phyloP scores from a whole-genome alignment of 2,113 vertebrate species.

The Oxyruncus cristatus region DNA sequence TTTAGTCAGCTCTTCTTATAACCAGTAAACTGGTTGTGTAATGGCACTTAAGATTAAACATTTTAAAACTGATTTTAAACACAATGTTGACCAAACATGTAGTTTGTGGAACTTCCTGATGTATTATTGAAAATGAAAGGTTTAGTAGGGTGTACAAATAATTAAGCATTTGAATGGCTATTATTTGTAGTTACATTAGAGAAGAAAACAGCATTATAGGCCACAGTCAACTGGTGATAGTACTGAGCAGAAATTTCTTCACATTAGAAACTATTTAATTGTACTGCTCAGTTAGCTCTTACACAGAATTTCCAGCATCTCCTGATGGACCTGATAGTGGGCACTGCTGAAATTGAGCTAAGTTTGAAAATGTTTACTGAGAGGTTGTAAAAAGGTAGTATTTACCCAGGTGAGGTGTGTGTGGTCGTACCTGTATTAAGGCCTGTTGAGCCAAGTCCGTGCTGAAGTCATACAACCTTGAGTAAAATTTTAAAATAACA shows the following conservation, averaged over 20 bases:
- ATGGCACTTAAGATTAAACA: neutral
- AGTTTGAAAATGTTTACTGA: neutral
- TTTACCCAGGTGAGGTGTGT: neutral
- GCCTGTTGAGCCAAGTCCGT: neutral
- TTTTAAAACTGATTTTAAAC: neutral
- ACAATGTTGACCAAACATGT: neutral
- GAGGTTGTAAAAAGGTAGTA: neutral
- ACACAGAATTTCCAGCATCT: neutral
- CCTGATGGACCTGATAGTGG: neutral
- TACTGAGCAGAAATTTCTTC: neutral
- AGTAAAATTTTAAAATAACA: neutral
- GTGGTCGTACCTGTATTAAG: neutral
- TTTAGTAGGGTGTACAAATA: neutral
- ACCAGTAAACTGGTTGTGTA: neutral
- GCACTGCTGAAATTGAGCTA: neutral
- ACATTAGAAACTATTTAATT: neutral
- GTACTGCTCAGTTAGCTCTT: neutral
- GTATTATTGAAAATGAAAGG: neutral
- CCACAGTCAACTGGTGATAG: neutral
- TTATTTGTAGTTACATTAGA: neutral
- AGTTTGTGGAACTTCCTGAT: neutral
- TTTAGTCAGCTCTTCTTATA: neutral
- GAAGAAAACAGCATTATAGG: neutral
- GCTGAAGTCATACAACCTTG: neutral
- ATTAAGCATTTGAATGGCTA: neutral